Evolutionary conservation across 2,797 vertebrate species (phyloP), one percentile per base, ranked within the genome.

Genomic region (Lepus oiostolus): DNA sequence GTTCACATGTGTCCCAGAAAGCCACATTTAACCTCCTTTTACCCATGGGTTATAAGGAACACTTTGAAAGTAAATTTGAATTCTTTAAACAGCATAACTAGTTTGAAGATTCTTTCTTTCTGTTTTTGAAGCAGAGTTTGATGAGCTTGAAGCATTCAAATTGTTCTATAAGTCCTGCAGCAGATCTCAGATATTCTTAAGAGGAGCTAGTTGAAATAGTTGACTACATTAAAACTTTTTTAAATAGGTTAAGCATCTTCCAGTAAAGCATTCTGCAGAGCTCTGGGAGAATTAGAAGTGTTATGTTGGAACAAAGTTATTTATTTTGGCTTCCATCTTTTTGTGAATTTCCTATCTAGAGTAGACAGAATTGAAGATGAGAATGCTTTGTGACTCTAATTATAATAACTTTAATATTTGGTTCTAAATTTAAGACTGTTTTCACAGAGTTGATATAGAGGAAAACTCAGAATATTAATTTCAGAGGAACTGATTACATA

Each of bases 391-490:
- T 92, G 76, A 90, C 52, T 28, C 10, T 93, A 79, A 10, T 91
- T 92, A 88, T 67, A 93, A 30, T 85, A 88, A 68, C 38, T 87
- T 5, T 70, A 93, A 24, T 71, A 65, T 94, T 87, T 93, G 32
- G 35, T 85, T 96, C 52, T 87, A 35, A 90, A 83, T 95, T 82
- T 93, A 81, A 93, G 76, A 52, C 7, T 60, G 3, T 91, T 93
- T 60, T 82, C 82, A 94, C n/a, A 92, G 62, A 88, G 38, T 75
- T 85, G 21, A 85, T 88, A 10, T 71, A 85, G 92, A 92, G 74
- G 22, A 91, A 70, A 93, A 77, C n/a, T 82, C 30, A 70, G 42
- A 30, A 30, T 87, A 91, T 76, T 77, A 72, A 72, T 85, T 95
- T 95, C 13, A 32, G 72, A 86, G 92, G 58, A 90, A 74, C 24